Evolutionary conservation across 2,113 vertebrate species (phyloP).

Genomic region (Sprattus sprattus): DNA sequence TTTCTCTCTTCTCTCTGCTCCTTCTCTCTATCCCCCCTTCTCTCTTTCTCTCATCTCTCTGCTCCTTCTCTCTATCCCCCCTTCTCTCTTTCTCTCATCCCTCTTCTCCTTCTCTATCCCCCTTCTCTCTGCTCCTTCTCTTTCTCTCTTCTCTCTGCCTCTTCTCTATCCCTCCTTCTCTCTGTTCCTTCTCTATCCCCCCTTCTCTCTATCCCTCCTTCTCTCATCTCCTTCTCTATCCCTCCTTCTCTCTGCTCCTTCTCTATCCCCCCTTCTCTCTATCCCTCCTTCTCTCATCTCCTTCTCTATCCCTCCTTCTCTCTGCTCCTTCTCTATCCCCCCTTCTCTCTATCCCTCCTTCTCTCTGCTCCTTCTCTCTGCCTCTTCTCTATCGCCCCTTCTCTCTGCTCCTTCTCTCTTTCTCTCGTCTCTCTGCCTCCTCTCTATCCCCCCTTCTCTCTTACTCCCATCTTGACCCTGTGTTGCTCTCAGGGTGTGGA

Average conservation of each 20-base stretch:
- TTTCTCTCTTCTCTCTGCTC: slow-evolving; percentile 21
- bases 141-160: too few species aligned
- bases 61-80: too few species aligned
- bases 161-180: too few species aligned
- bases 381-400: background rate
- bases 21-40: too few species aligned
- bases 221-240: too few species aligned
- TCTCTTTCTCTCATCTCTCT: too few species aligned
- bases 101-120: too few species aligned
- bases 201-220: too few species aligned
- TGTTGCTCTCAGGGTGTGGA: slow-evolving; percentile 61
- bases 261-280: background rate
- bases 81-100: too few species aligned
- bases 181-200: too few species aligned
- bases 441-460: background rate
- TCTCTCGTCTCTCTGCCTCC: background rate
- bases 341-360: background rate
- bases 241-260: too few species aligned
- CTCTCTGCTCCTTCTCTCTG: background rate
- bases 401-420: slow-evolving; percentile 28
- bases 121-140: background rate
- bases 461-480: slow-evolving; percentile 27
- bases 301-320: background rate
- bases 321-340: background rate
- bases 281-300: slow-evolving; percentile 5